phyloP scores from a whole-genome alignment of 1,140 invertebrate genomes.

The Nephotettix cincticeps region DNA sequence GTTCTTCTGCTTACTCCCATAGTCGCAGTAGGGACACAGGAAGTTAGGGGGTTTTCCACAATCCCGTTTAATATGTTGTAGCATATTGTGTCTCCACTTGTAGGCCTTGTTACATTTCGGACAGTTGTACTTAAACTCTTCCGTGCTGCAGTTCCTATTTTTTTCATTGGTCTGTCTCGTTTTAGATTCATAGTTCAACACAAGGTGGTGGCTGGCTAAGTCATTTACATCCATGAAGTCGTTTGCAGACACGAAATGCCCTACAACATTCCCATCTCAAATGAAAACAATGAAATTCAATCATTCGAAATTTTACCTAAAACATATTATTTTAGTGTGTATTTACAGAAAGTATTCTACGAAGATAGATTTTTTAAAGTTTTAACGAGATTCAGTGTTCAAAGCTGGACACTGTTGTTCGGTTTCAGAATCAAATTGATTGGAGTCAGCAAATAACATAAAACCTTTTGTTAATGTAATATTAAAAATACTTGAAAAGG shows the following conservation, averaged over 20 bases:
- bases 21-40: conserved; percentile 32
- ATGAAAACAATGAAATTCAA: too few species aligned
- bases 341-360: too few species aligned
- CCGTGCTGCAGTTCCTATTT: neutral
- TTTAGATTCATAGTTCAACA: neutral
- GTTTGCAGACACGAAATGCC: neutral
- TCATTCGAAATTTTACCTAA: too few species aligned
- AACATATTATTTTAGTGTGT: too few species aligned
- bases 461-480: too few species aligned
- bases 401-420: too few species aligned
- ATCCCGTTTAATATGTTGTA: conserved; percentile 55
- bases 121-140: neutral
- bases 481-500: too few species aligned
- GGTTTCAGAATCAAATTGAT: too few species aligned
- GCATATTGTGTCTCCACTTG: conserved; percentile 53
- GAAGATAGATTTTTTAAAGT: too few species aligned
- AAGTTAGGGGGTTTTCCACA: conserved; percentile 51
- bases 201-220: neutral
- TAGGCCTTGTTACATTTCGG: conserved; percentile 50
- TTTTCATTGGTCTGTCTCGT: neutral
- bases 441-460: too few species aligned
- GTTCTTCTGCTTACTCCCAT: conserved; percentile 34
- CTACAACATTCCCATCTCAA: neutral
- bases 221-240: neutral
- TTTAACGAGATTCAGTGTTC: too few species aligned